Percentiles rank a stretch among this genome's conserved stretches.
These are phyloP conservation scores for Otolemur crassicaudatus DNA, from an alignment of 2,797 vertebrate species.

Conservation along the genomic window DNA sequence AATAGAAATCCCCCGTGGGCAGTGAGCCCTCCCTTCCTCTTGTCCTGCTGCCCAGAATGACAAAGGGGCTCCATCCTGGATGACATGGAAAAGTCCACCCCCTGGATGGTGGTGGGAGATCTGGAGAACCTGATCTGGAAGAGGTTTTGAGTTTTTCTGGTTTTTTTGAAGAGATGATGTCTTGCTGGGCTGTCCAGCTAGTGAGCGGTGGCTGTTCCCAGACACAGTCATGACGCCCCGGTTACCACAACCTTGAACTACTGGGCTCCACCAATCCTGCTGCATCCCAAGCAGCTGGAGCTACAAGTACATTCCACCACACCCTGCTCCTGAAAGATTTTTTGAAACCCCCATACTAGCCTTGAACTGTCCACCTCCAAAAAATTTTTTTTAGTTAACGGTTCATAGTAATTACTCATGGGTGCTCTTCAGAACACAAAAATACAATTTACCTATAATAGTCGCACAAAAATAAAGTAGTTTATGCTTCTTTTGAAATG, in stretches of 20 bases:
- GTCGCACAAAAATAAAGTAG: background rate
- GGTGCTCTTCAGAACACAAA: background rate
- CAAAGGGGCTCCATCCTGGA: background rate
- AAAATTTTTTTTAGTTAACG: background rate
- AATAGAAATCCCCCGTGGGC: background rate
- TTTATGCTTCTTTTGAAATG: background rate
- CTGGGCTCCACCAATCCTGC: background rate
- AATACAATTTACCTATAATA: constrained; percentile 8
- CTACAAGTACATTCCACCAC: background rate
- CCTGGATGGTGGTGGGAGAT: background rate
- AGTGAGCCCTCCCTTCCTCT: too few species aligned
- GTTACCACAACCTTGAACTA: background rate
- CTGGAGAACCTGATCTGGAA: background rate
- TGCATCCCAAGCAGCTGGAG: background rate
- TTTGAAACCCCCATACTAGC: background rate
- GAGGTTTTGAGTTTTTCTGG: background rate
- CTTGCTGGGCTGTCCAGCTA: background rate
- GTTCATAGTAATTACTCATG: background rate
- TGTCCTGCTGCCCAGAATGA: background rate
- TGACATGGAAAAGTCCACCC: background rate
- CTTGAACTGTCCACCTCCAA: background rate
- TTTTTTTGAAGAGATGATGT: background rate
- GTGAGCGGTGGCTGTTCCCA: background rate
- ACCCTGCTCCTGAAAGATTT: background rate
- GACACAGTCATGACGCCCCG: background rate